Conservation (phyloP, 1,140 invertebrate genomes). For the Heliconius eleuchia region DNA sequence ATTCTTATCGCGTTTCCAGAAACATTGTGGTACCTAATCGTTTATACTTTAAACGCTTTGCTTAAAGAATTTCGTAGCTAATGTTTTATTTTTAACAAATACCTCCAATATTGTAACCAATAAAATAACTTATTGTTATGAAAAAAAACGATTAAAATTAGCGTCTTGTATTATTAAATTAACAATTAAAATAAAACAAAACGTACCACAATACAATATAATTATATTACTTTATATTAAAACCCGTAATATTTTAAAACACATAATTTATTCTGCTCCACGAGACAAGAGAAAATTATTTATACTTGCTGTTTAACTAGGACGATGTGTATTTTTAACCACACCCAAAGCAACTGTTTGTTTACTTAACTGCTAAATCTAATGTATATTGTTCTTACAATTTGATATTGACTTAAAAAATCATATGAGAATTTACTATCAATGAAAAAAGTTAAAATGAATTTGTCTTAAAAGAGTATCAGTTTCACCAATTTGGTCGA, state of each 20-base stretch:
- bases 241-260: background rate
- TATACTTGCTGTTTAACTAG: conserved; percentile 15
- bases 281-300: background rate
- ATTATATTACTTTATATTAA: background rate
- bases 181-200: too few species aligned
- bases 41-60: background rate
- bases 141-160: too few species aligned
- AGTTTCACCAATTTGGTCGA: background rate
- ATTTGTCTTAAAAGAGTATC: conserved; percentile 2
- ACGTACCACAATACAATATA: too few species aligned
- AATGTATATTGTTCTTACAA: background rate
- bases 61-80: background rate
- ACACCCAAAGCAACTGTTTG: background rate
- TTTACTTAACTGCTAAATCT: background rate
- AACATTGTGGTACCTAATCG: conserved; percentile 5
- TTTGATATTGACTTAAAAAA: background rate
- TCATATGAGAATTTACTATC: background rate
- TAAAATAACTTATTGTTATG: too few species aligned
- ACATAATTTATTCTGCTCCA: background rate
- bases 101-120: background rate
- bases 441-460: background rate
- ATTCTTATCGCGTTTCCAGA: conserved; percentile 11
- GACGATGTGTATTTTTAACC: conserved; percentile 25
- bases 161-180: too few species aligned
- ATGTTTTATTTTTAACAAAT: background rate